phyloP scores from a whole-genome alignment of 2,113 vertebrate genomes.

The Pycnonotus jocosus region DNA sequence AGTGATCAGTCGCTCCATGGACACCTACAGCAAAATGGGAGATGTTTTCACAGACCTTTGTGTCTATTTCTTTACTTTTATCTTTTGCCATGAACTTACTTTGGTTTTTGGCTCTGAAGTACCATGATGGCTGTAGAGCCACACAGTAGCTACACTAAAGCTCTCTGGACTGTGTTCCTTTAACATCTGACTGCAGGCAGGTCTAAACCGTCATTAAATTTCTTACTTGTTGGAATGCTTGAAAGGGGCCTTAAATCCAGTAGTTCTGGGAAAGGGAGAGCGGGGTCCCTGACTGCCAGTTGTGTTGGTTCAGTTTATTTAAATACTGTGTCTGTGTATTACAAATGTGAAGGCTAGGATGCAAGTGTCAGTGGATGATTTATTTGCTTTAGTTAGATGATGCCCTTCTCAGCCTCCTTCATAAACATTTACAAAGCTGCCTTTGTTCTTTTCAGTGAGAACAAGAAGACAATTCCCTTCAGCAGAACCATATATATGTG shows the following conservation, averaged over 20 bases:
- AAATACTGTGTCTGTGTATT: not conserved
- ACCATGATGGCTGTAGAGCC: constrained; percentile 64
- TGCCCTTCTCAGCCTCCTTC: not conserved
- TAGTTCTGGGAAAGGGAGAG: constrained; percentile 9
- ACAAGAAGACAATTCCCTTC: not conserved
- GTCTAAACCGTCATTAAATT: constrained; percentile 30
- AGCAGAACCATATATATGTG: not conserved
- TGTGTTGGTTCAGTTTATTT: not conserved
- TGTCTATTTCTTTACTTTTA: constrained; percentile 95
- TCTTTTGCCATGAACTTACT: constrained; percentile 88
- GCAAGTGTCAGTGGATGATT: constrained; percentile 15
- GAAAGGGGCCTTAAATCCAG: constrained; percentile 33
- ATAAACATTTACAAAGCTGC: not conserved
- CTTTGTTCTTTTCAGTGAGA: not conserved
- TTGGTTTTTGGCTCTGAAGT: constrained; percentile 78
- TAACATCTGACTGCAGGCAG: constrained; percentile 19
- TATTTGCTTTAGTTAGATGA: constrained; percentile 32
- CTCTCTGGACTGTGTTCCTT: constrained; percentile 7
- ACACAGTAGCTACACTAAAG: not conserved
- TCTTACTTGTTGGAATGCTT: constrained; percentile 23
- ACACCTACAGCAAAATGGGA: constrained; percentile 96
- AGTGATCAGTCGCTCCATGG: constrained; percentile 95
- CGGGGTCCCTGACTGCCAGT: not conserved
- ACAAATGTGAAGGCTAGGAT: constrained; percentile 41
- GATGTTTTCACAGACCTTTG: constrained; percentile 97